phyloP scores from a whole-genome alignment of 2,888 invertebrate genomes.

The Corythucha ciliata region DNA sequence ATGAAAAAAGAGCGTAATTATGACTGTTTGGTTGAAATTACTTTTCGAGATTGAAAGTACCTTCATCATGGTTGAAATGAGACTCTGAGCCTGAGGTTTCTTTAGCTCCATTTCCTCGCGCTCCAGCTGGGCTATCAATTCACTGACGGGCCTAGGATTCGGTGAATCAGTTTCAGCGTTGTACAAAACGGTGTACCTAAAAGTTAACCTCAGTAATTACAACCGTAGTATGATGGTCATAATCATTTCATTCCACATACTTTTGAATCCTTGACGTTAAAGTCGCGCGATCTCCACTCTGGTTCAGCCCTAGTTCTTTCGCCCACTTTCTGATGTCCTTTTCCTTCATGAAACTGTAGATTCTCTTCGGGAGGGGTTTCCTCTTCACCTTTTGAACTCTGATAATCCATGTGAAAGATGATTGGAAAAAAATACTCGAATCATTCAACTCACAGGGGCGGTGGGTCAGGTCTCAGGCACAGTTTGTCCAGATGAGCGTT shows the following conservation, averaged over 20 bases:
- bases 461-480: too few relatives aligned
- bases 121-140: slow-evolving; percentile 42
- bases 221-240: background rate
- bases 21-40: background rate
- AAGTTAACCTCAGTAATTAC: too few relatives aligned
- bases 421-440: too few relatives aligned
- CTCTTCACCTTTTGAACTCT: slow-evolving; percentile 39
- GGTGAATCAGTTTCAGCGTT: slow-evolving; percentile 46
- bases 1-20: background rate
- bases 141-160: slow-evolving; percentile 41
- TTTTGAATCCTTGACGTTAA: slow-evolving; percentile 41
- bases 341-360: slow-evolving; percentile 45
- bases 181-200: slow-evolving; percentile 41
- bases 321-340: slow-evolving; percentile 43
- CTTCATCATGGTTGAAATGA: background rate
- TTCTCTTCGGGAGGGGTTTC: slow-evolving; percentile 45
- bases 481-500: slow-evolving; percentile 47
- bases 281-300: slow-evolving; percentile 43
- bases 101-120: slow-evolving; percentile 42
- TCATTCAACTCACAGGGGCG: too few relatives aligned
- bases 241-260: slow-evolving; percentile 22
- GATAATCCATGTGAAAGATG: too few relatives aligned
- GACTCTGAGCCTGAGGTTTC: too few relatives aligned
- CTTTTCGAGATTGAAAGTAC: background rate
- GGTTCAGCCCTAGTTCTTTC: slow-evolving; percentile 44